These are phyloP conservation scores for Drosophila cyrtoloma DNA, from an alignment of 2,888 invertebrate species.

Conservation along the genomic window DNA sequence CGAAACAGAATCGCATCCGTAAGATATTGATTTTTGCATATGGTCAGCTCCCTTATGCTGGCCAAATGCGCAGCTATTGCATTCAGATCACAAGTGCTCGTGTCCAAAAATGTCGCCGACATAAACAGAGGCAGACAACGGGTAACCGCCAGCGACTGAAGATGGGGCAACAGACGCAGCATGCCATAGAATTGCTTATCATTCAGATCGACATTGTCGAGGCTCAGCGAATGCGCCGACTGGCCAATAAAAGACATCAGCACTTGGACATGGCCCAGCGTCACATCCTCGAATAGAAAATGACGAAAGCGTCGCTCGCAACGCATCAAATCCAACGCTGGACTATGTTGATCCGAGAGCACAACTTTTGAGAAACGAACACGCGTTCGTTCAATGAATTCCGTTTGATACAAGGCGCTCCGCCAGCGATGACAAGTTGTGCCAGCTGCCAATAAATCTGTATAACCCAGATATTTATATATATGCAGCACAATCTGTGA, in stretches of 20 bases:
- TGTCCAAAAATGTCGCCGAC: conserved; percentile 89
- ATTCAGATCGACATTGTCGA: conserved; percentile 88
- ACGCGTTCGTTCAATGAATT: conserved; percentile 83
- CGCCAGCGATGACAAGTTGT: conserved; percentile 89
- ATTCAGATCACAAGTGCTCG: conserved; percentile 86
- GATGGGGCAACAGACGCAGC: conserved; percentile 86
- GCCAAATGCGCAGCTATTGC: conserved; percentile 84
- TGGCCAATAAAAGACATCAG: conserved; percentile 88
- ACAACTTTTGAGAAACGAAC: conserved; percentile 82
- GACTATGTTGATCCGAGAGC: conserved; percentile 80
- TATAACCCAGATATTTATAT: conserved; percentile 88
- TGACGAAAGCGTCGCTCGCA: conserved; percentile 78
- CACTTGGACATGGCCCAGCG: conserved; percentile 82
- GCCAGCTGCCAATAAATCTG: conserved; percentile 89
- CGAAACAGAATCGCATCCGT: conserved; percentile 91
- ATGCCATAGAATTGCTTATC: conserved; percentile 88
- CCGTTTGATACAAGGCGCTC: conserved; percentile 88
- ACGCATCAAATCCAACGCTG: conserved; percentile 75
- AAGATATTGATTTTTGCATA: conserved; percentile 89
- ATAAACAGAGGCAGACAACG: conserved; percentile 90
- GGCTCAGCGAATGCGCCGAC: conserved; percentile 86
- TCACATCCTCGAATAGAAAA: conserved; percentile 81
- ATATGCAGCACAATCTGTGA: conserved; percentile 88
- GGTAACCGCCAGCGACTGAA: conserved; percentile 88
- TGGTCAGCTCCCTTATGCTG: conserved; percentile 87